phyloP scores from a whole-genome alignment of 2,113 vertebrate species.

The Castor canadensis region DNA sequence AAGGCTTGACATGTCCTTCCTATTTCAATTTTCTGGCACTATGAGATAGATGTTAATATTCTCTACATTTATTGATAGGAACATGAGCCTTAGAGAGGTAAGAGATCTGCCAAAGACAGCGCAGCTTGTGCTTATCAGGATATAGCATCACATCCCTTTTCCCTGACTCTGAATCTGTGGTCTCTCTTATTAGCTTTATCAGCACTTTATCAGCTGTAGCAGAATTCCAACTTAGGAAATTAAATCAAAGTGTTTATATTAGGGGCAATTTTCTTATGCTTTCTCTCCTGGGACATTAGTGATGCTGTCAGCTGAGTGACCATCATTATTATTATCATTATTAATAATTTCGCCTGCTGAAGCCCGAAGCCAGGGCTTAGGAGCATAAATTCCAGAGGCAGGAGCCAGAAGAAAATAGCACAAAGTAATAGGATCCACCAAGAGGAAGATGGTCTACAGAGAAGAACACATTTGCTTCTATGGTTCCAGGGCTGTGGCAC shows the following conservation, averaged over 20 bases:
- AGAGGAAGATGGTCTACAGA: background rate
- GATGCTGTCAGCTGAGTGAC: background rate
- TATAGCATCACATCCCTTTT: background rate
- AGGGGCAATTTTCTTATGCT: background rate
- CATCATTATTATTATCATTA: background rate
- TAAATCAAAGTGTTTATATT: background rate
- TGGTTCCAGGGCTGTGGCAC: background rate
- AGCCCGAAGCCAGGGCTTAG: background rate
- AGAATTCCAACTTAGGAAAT: background rate
- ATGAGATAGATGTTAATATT: background rate
- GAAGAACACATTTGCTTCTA: background rate
- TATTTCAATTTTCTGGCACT: background rate
- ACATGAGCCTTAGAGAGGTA: background rate
- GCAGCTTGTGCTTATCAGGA: rapidly evolving
- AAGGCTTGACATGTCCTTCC: background rate
- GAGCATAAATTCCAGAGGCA: background rate
- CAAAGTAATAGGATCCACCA: background rate
- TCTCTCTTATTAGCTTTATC: background rate
- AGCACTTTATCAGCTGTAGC: background rate
- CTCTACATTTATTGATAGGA: background rate
- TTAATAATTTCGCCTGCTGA: background rate
- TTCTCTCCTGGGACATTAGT: background rate
- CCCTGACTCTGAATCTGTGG: background rate
- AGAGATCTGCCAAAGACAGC: background rate
- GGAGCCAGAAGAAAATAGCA: background rate